phyloP scores from a whole-genome alignment of 2,113 vertebrate genomes.

The Coturnix japonica region DNA sequence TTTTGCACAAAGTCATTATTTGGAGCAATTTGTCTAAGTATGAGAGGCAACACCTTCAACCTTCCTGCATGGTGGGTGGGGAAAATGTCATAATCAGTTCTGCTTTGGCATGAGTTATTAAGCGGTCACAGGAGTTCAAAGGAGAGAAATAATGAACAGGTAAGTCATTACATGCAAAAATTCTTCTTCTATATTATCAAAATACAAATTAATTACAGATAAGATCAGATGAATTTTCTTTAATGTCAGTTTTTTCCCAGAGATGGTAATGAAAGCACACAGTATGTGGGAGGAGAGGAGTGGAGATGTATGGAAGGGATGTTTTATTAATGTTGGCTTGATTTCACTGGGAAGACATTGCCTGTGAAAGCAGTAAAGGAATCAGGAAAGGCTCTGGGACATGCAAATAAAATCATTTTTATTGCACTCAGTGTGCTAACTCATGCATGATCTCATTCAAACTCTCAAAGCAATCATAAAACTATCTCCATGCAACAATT shows the following conservation, averaged over 20 bases:
- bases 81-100: constrained; percentile 73
- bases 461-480: constrained; percentile 72
- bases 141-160: constrained; percentile 81
- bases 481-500: constrained; percentile 71
- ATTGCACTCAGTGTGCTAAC: constrained; percentile 72
- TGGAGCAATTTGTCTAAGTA: constrained; percentile 86
- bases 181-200: constrained; percentile 82
- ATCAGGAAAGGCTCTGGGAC: constrained; percentile 74
- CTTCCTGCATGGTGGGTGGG: constrained; percentile 79
- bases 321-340: constrained; percentile 70
- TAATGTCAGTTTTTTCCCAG: constrained; percentile 82
- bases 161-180: constrained; percentile 83
- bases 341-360: constrained; percentile 65
- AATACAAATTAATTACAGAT: constrained; percentile 87
- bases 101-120: constrained; percentile 75
- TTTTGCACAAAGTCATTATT: constrained; percentile 87
- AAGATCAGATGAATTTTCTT: constrained; percentile 82
- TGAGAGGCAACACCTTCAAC: constrained; percentile 81
- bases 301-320: constrained; percentile 63
- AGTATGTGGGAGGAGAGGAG: constrained; percentile 67
- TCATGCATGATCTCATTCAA: constrained; percentile 72
- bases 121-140: constrained; percentile 84
- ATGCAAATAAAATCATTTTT: constrained; percentile 77
- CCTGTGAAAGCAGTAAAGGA: constrained; percentile 64
- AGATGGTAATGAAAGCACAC: constrained; percentile 72